Evolutionary conservation across 2,797 vertebrate genomes (phyloP), one percentile per base, ranked within the genome.

Genomic region (Emydoidea blandingii): DNA sequence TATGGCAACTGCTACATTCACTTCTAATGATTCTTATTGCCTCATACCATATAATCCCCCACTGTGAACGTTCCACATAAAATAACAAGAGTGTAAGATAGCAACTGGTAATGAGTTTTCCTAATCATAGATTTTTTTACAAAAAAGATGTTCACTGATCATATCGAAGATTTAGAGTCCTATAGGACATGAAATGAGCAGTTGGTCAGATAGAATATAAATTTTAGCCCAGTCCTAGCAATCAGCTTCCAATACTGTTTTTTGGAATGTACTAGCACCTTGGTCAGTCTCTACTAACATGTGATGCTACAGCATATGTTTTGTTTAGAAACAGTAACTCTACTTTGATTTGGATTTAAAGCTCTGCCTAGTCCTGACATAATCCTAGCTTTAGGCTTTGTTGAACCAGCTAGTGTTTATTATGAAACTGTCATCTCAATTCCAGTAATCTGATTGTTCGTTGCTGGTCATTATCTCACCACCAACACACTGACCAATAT

Each of bases 401-500:
- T 96, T 96, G 95, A 95, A 92, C 92, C 87, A 96, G 96, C 56
- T 88, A 91, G 74, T 96, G 95, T 96, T 97, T 97, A 96, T 96
- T 97, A 97, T 97, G 95, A 94, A 96, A 90, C 86, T 92, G 94
- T 95, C 91, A 87, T 96, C 90, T 94, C 95, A 97, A 96, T 96
- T 95, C 96, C 94, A 87, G 62, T 96, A 96, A 97, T 93, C 92
- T 90, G 78, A 72, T 87, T 91, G 94, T 79, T 94, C 31, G 0
- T 92, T 97, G 83, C 92, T 86, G 95, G 95, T 94, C 86, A 96
- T 97, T 96, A 93, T 94, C 94, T 96, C 93, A 78, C 93, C 86
- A 96, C 87, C 65, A 89, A 80, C 4, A 12, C 83, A 82, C 86
- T 95, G 96, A 96, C 97, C 96, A 94, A 81, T 89, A 83, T 86